Conservation (phyloP, 2,113 vertebrate genomes). For the Stomatorhinus ivindoensis region DNA sequence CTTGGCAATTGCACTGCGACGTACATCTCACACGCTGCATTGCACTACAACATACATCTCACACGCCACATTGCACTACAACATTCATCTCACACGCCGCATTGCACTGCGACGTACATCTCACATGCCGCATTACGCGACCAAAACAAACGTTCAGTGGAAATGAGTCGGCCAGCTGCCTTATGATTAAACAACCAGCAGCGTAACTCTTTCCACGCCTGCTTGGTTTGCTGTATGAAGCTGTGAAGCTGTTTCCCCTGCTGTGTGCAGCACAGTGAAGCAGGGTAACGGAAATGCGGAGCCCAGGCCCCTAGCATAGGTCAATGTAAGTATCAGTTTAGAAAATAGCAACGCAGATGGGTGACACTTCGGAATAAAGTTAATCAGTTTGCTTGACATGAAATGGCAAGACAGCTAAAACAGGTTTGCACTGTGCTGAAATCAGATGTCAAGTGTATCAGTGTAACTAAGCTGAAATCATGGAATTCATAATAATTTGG, state of each 20-base stretch:
- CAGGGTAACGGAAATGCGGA: not conserved
- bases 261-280: not conserved
- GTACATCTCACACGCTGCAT: not conserved
- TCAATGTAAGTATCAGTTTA: not conserved
- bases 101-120: not conserved
- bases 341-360: not conserved
- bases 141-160: not conserved
- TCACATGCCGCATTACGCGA: not conserved
- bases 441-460: not conserved
- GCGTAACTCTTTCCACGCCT: not conserved
- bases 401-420: not conserved
- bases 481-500: not conserved
- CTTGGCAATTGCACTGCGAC: not conserved
- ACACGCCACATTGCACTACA: not conserved
- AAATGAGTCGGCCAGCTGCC: not conserved
- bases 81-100: not conserved
- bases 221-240: not conserved
- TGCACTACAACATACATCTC: not conserved
- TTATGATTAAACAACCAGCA: not conserved
- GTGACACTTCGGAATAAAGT: not conserved
- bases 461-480: not conserved
- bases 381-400: not conserved
- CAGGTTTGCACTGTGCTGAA: not conserved
- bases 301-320: not conserved
- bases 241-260: not conserved